A percentile compares a stretch with the other conserved stretches of the same genome.
Evolutionary conservation across 2,797 vertebrate species (phyloP).

Genomic region (Bucorvus abyssinicus): DNA sequence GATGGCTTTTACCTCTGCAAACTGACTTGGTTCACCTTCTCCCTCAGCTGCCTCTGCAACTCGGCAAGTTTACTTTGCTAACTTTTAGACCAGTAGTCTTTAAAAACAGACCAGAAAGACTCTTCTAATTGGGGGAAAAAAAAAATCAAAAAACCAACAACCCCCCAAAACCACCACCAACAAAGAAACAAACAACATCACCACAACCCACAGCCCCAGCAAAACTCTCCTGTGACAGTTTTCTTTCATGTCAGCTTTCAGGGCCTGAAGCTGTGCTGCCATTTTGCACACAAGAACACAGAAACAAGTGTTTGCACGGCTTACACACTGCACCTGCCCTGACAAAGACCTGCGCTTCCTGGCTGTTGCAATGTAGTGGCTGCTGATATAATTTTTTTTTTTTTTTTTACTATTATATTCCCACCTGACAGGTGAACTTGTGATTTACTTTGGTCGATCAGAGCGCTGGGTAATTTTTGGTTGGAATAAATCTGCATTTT

Average conservation of each 20-base stretch:
- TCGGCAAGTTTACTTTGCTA: neutral
- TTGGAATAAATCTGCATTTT: too few species aligned
- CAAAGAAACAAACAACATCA: neutral
- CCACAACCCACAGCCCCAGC: fast-evolving
- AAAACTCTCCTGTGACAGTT: neutral
- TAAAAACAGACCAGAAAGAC: neutral
- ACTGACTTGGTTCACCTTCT: too few species aligned
- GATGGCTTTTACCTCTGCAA: too few species aligned
- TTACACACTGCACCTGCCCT: neutral
- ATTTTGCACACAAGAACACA: neutral
- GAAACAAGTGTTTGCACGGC: neutral
- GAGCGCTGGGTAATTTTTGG: too few species aligned
- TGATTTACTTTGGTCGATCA: too few species aligned
- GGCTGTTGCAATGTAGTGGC: too few species aligned
- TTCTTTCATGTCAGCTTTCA: neutral
- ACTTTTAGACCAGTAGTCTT: neutral
- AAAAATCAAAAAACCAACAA: neutral
- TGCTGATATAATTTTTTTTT: too few species aligned
- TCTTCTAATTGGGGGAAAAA: neutral
- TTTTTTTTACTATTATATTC: too few species aligned
- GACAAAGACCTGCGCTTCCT: too few species aligned
- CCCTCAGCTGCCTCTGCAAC: too few species aligned
- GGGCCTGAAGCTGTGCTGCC: neutral
- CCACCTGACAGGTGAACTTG: too few species aligned
- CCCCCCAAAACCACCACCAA: fast-evolving